phyloP scores from a whole-genome alignment of 53 echinoderm and acorn worm species.

The Paracentrotus lividus region DNA sequence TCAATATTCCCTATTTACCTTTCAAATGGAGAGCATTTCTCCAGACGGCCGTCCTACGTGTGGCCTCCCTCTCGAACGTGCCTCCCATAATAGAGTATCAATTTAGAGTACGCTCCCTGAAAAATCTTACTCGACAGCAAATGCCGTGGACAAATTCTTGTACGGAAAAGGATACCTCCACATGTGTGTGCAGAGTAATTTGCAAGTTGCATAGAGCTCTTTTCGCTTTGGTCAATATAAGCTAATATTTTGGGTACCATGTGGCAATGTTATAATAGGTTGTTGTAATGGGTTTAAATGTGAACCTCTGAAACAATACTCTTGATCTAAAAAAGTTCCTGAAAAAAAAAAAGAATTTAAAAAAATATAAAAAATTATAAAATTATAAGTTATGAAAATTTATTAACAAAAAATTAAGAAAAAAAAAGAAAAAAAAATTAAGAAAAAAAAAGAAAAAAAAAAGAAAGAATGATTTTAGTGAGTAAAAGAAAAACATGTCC shows the following conservation, averaged over 20 bases:
- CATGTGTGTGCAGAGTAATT: conserved; percentile 9
- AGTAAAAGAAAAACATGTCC: no score
- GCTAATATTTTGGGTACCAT: background rate
- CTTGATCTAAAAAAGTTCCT: background rate
- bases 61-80: conserved; percentile 22
- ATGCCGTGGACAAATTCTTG: background rate
- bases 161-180: background rate
- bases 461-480: no score
- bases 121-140: conserved; percentile 7
- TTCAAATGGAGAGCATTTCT: conserved; percentile 3
- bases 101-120: conserved; percentile 13
- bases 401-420: no score
- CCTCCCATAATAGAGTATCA: conserved; percentile 51
- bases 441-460: no score
- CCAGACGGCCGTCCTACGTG: background rate
- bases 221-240: background rate
- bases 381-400: no score
- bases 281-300: background rate
- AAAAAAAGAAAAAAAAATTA: no score
- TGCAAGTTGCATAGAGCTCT: background rate
- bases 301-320: no score
- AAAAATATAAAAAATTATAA: no score
- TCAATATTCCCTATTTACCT: conserved; percentile 48
- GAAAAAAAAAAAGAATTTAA: no score
- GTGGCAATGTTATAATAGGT: background rate